A percentile compares a stretch with the other conserved stretches of the same genome.
Conservation (phyloP, 1,140 invertebrate genomes). For the Papilio glaucus region DNA sequence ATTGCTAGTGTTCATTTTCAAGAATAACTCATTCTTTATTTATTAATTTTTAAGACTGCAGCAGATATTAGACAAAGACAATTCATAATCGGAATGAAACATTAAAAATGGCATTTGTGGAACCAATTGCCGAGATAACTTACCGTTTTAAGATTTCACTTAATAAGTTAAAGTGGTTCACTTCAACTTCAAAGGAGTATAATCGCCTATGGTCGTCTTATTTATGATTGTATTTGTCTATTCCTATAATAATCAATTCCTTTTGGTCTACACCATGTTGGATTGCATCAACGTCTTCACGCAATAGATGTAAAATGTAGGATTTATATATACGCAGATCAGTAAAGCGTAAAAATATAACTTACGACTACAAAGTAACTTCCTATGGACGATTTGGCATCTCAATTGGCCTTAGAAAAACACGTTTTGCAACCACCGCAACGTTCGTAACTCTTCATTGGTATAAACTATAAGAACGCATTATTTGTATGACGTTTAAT, state of each 20-base stretch:
- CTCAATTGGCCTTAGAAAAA: constrained; percentile 64
- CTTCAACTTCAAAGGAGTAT: too few species aligned
- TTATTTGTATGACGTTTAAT: too few species aligned
- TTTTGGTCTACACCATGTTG: background rate
- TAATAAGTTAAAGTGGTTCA: too few species aligned
- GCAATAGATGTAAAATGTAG: background rate
- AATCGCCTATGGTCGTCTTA: background rate
- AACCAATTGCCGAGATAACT: too few species aligned
- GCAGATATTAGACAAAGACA: too few species aligned
- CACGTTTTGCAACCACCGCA: constrained; percentile 40
- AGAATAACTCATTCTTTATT: too few species aligned
- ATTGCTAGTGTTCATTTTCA: too few species aligned
- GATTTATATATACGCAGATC: constrained; percentile 8
- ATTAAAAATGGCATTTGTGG: too few species aligned
- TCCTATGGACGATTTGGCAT: constrained; percentile 53
- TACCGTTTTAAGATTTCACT: too few species aligned
- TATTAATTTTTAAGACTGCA: too few species aligned
- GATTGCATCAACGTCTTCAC: background rate
- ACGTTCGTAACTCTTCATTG: background rate
- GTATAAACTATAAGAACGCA: background rate
- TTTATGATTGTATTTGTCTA: background rate
- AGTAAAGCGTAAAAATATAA: constrained; percentile 35
- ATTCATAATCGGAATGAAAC: too few species aligned
- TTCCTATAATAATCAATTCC: constrained; percentile 8
- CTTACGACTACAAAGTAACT: constrained; percentile 39